Evolutionary conservation across 1,140 invertebrate species (phyloP).

Genomic region (Xylocopa sonorina): DNA sequence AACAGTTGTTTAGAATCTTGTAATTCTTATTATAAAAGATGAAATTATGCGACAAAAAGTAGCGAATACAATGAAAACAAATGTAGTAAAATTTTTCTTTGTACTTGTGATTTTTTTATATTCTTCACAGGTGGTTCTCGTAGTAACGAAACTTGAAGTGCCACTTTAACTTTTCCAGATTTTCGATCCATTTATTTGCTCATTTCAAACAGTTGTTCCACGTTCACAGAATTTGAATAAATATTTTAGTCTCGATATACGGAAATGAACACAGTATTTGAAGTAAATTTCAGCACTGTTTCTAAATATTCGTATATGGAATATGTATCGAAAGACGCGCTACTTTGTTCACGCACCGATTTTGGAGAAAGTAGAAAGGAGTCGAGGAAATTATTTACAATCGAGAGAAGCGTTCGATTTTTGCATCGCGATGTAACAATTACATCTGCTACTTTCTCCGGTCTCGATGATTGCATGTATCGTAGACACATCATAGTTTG

Average conservation of each 20-base stretch:
- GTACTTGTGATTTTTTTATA: no score
- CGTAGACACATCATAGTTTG: slow-evolving; percentile 31
- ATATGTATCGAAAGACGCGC: neutral
- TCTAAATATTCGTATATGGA: neutral
- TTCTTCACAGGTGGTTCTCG: no score
- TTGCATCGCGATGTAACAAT: neutral
- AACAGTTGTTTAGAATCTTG: neutral
- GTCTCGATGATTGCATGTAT: slow-evolving; percentile 52
- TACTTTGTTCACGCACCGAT: slow-evolving; percentile 4
- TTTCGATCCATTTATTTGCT: neutral
- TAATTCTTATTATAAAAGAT: no score
- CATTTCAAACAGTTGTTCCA: neutral
- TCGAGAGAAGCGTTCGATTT: no score
- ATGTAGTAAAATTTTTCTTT: no score
- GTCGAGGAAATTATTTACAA: neutral
- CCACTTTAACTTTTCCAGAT: neutral
- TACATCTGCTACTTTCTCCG: slow-evolving; percentile 45
- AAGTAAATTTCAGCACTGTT: slow-evolving; percentile 30
- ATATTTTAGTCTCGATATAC: neutral
- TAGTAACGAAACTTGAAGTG: no score
- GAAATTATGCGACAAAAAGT: no score
- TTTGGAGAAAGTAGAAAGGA: slow-evolving; percentile 48
- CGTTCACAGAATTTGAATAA: neutral
- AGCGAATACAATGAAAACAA: no score
- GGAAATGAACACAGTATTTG: no score